Evolutionary conservation across 2,888 invertebrate species (phyloP).

Genomic region (Leptogaster cylindrica): DNA sequence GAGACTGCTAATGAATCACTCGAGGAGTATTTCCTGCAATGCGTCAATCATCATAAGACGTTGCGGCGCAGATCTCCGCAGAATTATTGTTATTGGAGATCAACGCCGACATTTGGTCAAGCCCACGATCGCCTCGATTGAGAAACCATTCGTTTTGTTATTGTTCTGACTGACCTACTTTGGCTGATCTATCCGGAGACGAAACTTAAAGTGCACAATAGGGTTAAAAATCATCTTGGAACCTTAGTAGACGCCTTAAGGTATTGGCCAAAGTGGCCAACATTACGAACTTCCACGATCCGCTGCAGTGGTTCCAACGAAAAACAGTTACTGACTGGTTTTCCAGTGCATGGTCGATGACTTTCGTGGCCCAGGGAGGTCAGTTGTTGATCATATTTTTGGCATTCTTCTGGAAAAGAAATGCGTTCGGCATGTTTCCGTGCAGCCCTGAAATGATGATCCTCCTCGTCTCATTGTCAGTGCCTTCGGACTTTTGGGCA

Average conservation of each 20-base stretch:
- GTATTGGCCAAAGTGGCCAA: not conserved
- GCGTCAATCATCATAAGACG: conserved; percentile 29
- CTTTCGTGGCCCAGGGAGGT: conserved; percentile 34
- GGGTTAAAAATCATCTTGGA: conserved; percentile 13
- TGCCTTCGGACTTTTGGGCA: conserved; percentile 2
- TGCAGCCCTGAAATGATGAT: conserved; percentile 26
- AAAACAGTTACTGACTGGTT: conserved; percentile 37
- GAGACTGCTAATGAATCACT: conserved; percentile 30
- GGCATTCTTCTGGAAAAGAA: conserved; percentile 29
- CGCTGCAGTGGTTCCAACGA: not conserved
- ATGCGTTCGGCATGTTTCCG: conserved; percentile 1
- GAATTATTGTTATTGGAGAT: conserved; percentile 19
- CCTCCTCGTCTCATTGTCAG: not conserved
- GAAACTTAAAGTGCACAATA: conserved; percentile 10
- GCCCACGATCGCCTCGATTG: conserved; percentile 25
- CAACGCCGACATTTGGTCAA: conserved; percentile 21
- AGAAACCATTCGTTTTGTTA: conserved; percentile 22
- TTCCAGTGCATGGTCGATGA: conserved; percentile 32
- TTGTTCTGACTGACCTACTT: conserved; percentile 26
- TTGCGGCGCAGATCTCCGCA: not conserved
- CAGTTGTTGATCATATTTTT: conserved; percentile 37
- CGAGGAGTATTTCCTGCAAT: conserved; percentile 19
- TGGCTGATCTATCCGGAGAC: conserved; percentile 17
- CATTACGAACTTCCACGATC: conserved; percentile 16
- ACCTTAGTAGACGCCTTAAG: conserved; percentile 8